Conservation (phyloP, 2,888 invertebrate species). For the Apotomis capreana region DNA sequence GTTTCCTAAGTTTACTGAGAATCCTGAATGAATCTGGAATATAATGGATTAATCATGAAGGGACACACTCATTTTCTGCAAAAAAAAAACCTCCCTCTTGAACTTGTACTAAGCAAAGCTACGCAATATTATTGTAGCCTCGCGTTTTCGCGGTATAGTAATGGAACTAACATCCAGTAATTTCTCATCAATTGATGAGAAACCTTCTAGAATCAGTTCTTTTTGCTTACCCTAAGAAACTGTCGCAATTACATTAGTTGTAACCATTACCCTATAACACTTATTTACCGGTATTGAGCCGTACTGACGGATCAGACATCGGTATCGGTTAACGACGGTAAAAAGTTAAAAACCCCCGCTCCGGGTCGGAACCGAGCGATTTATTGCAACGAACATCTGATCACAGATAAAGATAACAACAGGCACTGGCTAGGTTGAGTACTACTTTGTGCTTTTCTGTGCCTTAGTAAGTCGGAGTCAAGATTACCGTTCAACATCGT, state of each 20-base stretch:
- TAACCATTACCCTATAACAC: neutral
- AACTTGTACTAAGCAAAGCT: too few relatives aligned
- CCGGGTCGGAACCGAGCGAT: constrained; percentile 33
- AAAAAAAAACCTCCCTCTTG: too few relatives aligned
- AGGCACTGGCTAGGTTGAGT: neutral
- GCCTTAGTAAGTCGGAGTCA: neutral
- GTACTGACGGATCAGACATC: neutral
- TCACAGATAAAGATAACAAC: constrained; percentile 32
- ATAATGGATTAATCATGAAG: too few relatives aligned
- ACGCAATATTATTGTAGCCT: too few relatives aligned
- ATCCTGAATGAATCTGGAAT: too few relatives aligned
- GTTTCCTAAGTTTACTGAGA: too few relatives aligned
- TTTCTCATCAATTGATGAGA: too few relatives aligned
- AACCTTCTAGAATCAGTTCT: neutral
- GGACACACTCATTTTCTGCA: too few relatives aligned
- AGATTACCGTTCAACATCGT: too few relatives aligned
- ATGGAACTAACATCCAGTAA: too few relatives aligned
- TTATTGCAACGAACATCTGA: constrained; percentile 39
- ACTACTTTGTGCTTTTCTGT: constrained; percentile 5
- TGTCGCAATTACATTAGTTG: neutral
- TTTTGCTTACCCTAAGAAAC: neutral
- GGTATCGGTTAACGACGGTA: constrained; percentile 17
- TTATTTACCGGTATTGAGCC: neutral
- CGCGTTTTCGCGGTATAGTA: too few relatives aligned
- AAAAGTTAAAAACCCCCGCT: constrained; percentile 28